phyloP scores from a whole-genome alignment of 2,888 invertebrate species.

The Pedicia rivosa region DNA sequence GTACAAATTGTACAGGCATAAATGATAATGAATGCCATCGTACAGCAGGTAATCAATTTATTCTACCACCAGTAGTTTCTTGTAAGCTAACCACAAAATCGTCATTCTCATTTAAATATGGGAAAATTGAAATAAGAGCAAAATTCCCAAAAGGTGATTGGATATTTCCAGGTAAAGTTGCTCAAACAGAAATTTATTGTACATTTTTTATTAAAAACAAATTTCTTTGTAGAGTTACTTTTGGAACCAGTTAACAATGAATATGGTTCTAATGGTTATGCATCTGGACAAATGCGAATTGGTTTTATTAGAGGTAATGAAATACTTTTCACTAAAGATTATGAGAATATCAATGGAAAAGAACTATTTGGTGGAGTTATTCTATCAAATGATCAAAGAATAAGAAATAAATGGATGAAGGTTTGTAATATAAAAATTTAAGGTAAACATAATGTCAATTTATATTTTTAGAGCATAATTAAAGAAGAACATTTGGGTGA shows the following conservation, averaged over 20 bases:
- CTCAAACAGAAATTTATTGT: neutral
- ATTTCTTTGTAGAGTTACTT: constrained; percentile 37
- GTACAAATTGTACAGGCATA: constrained; percentile 33
- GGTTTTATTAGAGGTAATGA: constrained; percentile 52
- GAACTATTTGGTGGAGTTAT: constrained; percentile 21
- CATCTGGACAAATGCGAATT: constrained; percentile 54
- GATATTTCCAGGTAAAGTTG: constrained; percentile 59
- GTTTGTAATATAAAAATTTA: too few relatives aligned
- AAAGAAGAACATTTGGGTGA: constrained; percentile 33
- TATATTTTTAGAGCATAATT: too few relatives aligned
- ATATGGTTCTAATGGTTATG: constrained; percentile 42
- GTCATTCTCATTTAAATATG: constrained; percentile 50
- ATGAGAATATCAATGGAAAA: constrained; percentile 19
- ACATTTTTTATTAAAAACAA: constrained; percentile 22
- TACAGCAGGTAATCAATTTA: constrained; percentile 25
- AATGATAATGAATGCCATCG: constrained; percentile 28
- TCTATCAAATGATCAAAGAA: constrained; percentile 19
- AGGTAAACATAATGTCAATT: too few relatives aligned
- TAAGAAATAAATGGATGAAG: constrained; percentile 29
- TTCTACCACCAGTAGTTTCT: constrained; percentile 52
- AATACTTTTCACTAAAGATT: constrained; percentile 15
- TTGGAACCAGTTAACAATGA: constrained; percentile 44
- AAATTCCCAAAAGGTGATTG: constrained; percentile 62
- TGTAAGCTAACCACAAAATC: constrained; percentile 44
- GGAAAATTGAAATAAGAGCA: constrained; percentile 49